Base-by-base conservation (phyloP, 2,113 vertebrate genomes). In the Pteropus alecto region DNA sequence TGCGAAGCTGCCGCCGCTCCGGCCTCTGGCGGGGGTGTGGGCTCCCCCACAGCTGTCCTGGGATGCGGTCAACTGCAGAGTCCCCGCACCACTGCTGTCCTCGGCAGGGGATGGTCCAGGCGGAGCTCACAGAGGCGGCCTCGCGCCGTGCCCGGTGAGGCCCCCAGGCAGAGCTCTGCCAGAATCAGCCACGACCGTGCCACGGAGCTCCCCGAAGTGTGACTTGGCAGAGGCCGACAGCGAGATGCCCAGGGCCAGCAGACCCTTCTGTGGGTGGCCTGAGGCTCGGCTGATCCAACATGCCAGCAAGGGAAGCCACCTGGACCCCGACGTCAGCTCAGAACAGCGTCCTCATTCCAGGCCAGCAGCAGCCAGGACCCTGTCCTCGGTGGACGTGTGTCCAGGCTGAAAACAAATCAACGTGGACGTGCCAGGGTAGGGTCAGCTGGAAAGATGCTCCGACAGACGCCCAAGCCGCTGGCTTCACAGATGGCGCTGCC, bases 361-460 rank as follows among this genome's bases (percentile, higher is more conserved):
- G 14, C 16, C 33, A 7, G 28, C 22, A 21, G 38, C 16, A 22
- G n/a, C 48, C 21, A 7, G n/a, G 22, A n/a, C 48, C 33, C 14
- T 1, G 46, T 63, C 43, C 86, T 1, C 9, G 7, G 15, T 4
- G 5, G 76, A 67, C n/a, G 3, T 0, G 0, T 0, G 0, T 11
- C 56, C 38, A 21, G 16, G n/a, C 12, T 43, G 46, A 41, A 43
- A 54, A n/a, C 38, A 48, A 21, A 14, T 28, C 1, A 0, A 2
- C 18, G 7, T 28, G 60, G 26, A 35, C 14, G 0, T 0, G 9
- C 35, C 33, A 8, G 0, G 0, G 0, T 2, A 7, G 0, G 51
- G 70, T 76, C 61, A 46, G 11, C 5, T 43, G 18, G 54, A 54
- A 46, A 58, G 60, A 26, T 0, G 38, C 26, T 3, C 3, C 76